Evolutionary conservation across 64 coral and sea anemone species (phyloP).

Genomic region (Catalaphyllia jardinei): DNA sequence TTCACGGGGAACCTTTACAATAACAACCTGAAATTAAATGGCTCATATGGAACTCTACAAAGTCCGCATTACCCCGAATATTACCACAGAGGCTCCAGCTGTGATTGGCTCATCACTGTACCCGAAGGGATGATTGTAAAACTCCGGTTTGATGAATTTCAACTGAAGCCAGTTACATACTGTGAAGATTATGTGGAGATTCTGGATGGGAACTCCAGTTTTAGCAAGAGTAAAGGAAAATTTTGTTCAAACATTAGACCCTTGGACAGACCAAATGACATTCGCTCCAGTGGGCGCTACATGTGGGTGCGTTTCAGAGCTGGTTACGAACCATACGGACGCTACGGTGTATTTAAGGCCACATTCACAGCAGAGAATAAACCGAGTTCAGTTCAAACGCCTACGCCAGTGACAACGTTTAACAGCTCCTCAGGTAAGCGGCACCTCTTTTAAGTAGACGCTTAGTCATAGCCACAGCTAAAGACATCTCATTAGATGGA

Average conservation of each 20-base stretch:
- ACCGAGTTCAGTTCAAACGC: background rate
- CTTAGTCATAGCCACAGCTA: too few relatives aligned
- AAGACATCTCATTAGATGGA: too few relatives aligned
- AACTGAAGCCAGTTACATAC: background rate
- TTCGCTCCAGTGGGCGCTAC: background rate
- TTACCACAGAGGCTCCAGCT: constrained; percentile 41
- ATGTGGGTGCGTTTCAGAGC: background rate
- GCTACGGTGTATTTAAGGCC: background rate
- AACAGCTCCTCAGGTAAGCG: background rate
- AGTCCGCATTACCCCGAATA: background rate
- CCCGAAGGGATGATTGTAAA: constrained; percentile 20
- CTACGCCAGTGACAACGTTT: too few relatives aligned
- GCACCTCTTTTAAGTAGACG: background rate
- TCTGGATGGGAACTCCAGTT: background rate
- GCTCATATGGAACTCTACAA: constrained; percentile 8
- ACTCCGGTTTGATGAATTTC: constrained; percentile 35
- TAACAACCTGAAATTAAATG: background rate
- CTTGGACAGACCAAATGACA: background rate
- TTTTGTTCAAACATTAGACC: background rate
- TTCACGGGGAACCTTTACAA: constrained; percentile 19
- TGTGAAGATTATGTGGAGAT: constrained; percentile 8
- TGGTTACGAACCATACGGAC: background rate
- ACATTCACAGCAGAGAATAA: background rate
- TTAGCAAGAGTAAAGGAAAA: background rate
- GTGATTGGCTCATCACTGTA: constrained; percentile 55